Evolutionary conservation across 2,888 invertebrate species (phyloP), one percentile per base, ranked within the genome.

Genomic region (Perithous albicinctus): DNA sequence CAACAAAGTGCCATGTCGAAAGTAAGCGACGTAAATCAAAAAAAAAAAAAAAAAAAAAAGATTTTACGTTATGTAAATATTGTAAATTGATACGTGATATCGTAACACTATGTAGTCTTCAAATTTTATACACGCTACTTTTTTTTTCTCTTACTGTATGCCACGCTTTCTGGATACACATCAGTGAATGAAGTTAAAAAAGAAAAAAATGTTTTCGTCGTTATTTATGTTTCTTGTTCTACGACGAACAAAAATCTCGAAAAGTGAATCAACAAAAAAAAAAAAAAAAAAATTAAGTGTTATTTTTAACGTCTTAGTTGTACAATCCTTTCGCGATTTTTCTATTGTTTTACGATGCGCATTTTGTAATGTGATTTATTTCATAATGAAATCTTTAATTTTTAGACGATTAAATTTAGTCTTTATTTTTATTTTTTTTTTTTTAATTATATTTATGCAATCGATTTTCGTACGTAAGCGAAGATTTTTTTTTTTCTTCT

Each of bases 51-150:
- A n/a, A n/a, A n/a, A n/a, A n/a, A n/a, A n/a, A n/a, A n/a, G n/a
- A n/a, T 35, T 64, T 38, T 15, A 38, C 48, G 41, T 26, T 1
- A 54, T 79, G 79, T 79, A 79, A 69, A 79, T 79, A 79, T 26
- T 79, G 74, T 74, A 74, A 66, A 78, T 56, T 67, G 20, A 43
- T 56, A 51, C 15, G n/a, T 43, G 43, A 43, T 32, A 56, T 15
- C 15, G 6, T 51, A 29, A 46, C 51, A 20, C 23, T 20, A 23
- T 51, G 20, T 51, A 51, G 23, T 51, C 23, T 3, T 23, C 10
- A 51, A 23, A 20, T 20, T 51, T 23, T 23, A 10, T 23, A 51
- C 12, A 23, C 23, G 23, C 8, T 51, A 48, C 23, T 51, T 51
- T 51, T 51, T 20, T 43, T 43, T 51, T 10, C 18, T 8, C 8